Evolutionary conservation across 2,797 vertebrate species (phyloP), one percentile per base, ranked within the genome.

Genomic region (Thamnophis elegans): DNA sequence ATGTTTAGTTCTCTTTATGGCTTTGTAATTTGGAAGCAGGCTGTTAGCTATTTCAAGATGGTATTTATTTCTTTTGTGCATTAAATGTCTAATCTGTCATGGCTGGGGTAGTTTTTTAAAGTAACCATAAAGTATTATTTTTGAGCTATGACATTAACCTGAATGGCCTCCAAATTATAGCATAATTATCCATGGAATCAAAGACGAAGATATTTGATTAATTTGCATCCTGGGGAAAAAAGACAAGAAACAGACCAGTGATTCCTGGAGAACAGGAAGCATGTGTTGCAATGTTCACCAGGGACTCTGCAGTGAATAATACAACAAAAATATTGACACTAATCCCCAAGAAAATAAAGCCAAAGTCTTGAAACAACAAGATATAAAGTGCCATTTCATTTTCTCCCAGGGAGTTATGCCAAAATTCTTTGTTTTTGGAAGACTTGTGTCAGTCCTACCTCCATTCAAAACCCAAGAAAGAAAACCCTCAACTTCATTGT

Each of bases 301-400:
- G 28, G 0, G 22, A 4, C 14, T 25, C 92, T 94, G 88, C 59
- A 91, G 11, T 58, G 90, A 94, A 55, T 65, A 89, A 65, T 47
- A 36, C 36, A 90, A 55, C 89, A 93, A 25, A 88, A 90, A 56
- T 93, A 51, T 3, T 94, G 13, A 25, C 73, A 54, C 22, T 92
- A 85, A 92, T 91, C 62, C 65, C 47, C 85, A 89, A 56, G 62
- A 93, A 73, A 92, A 13, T 58, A 91, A 94, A 95, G 54, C 6
- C 65, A 88, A 93, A 68, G 0, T 18, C 42, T 85, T 55, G 55
- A 58, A 91, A 42, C 14, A 18, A 25, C 88, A 36, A 22, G 56
- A 91, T 93, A 94, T n/a, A 86, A 47, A 0, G 20, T 6, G 22
- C n/a, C 12, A 32, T 51, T 88, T 85, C 93, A 58, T 8, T 89